These are phyloP conservation scores for Liasis olivaceus DNA, from an alignment of 2,797 vertebrate species.

Conservation along the genomic window DNA sequence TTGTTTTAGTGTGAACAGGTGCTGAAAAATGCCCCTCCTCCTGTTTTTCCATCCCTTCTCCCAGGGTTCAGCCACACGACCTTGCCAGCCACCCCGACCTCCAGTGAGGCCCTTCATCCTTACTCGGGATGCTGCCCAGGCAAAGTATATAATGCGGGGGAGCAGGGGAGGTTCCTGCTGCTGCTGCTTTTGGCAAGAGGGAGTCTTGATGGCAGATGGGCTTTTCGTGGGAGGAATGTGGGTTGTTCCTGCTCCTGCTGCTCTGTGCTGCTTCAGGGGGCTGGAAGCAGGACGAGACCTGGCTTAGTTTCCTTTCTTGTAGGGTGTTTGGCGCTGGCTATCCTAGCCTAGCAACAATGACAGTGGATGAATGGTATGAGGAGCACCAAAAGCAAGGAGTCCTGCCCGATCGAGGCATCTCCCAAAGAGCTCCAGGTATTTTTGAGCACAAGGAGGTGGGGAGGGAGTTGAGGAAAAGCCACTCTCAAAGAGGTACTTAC, in stretches of 20 bases:
- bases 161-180: background rate
- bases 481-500: too few species aligned
- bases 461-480: background rate
- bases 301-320: conserved; percentile 34
- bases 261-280: background rate
- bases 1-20: background rate
- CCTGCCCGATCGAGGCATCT: conserved; percentile 79
- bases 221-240: background rate
- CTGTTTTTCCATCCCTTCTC: conserved; percentile 18
- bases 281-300: background rate
- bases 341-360: conserved; percentile 90
- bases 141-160: conserved; percentile 71
- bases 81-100: conserved; percentile 66
- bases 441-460: too few species aligned
- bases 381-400: conserved; percentile 78
- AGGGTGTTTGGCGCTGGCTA: conserved; percentile 95
- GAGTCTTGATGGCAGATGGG: background rate
- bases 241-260: background rate
- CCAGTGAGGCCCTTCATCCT: conserved; percentile 91
- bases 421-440: conserved; percentile 72
- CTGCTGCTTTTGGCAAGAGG: background rate
- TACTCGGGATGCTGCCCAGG: conserved; percentile 86
- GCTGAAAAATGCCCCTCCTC: background rate
- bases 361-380: conserved; percentile 95
- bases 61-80: conserved; percentile 63